A percentile compares a stretch with the other conserved stretches of the same genome.
Conservation (phyloP, 1,140 invertebrate genomes). For the Battus philenor region DNA sequence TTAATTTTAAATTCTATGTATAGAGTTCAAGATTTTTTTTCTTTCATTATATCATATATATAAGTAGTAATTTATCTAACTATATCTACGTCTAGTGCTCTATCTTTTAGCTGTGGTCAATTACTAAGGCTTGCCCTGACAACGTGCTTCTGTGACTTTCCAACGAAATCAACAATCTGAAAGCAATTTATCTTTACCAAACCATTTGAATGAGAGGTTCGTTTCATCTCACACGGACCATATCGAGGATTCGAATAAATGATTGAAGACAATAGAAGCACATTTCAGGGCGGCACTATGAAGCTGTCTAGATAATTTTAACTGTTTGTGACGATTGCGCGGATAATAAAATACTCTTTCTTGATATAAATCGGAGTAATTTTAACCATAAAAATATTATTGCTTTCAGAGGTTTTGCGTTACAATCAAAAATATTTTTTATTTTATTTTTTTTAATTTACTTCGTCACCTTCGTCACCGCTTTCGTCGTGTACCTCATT, state of each 20-base stretch:
- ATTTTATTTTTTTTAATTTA: conserved; percentile 28
- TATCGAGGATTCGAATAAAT: too few species aligned
- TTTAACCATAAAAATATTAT: conserved; percentile 73
- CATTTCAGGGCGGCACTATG: conserved; percentile 49
- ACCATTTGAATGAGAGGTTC: too few species aligned
- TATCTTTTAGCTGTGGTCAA: conserved; percentile 72
- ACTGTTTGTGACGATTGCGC: conserved; percentile 56
- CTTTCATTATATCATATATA: conserved; percentile 60
- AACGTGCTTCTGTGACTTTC: conserved; percentile 36
- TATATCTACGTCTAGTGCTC: conserved; percentile 69
- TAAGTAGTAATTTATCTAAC: conserved; percentile 72
- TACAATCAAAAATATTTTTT: conserved; percentile 63
- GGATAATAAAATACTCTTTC: conserved; percentile 69
- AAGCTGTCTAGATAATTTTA: conserved; percentile 57
- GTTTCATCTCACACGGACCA: too few species aligned
- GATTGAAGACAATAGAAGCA: too few species aligned
- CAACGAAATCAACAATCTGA: conserved; percentile 13
- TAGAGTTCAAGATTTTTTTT: conserved; percentile 71
- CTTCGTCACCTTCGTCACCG: conserved; percentile 27
- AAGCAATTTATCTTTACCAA: too few species aligned
- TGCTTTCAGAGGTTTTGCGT: conserved; percentile 66
- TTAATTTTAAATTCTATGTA: conserved; percentile 73
- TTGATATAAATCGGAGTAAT: conserved; percentile 55
- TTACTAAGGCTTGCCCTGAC: conserved; percentile 46
- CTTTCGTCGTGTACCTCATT: conserved; percentile 32